Conservation (phyloP, 2,888 invertebrate genomes). For the Monochamus alternatus region DNA sequence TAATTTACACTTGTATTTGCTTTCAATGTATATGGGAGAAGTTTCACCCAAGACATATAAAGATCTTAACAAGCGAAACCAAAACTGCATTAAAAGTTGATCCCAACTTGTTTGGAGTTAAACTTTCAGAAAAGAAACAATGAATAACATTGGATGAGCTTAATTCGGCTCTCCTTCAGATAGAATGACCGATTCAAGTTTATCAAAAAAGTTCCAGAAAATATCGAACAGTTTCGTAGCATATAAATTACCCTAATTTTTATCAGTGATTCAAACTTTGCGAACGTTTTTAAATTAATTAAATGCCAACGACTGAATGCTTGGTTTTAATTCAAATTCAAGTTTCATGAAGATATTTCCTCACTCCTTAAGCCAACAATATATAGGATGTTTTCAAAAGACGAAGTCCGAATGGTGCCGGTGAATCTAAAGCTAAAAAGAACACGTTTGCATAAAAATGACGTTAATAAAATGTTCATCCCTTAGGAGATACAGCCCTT, state of each 20-base stretch:
- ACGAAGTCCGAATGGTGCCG: no score
- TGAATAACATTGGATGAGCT: constrained; percentile 34
- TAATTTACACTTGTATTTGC: not conserved
- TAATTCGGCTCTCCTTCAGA: constrained; percentile 27
- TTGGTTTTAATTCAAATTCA: not conserved
- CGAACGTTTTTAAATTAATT: not conserved
- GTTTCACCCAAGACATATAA: constrained; percentile 15
- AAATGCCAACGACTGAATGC: not conserved
- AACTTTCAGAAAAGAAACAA: constrained; percentile 33
- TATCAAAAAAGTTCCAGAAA: constrained; percentile 27
- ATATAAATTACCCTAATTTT: constrained; percentile 27
- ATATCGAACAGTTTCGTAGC: constrained; percentile 11
- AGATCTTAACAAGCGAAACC: constrained; percentile 31
- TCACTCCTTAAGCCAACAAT: not conserved
- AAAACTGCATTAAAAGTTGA: constrained; percentile 37
- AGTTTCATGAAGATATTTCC: not conserved
- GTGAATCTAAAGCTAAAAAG: no score
- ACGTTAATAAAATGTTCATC: no score
- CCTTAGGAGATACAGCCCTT: no score
- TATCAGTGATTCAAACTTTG: constrained; percentile 15
- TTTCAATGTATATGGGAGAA: constrained; percentile 18
- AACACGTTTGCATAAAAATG: no score
- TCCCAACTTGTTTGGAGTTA: constrained; percentile 33
- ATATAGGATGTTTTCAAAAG: no score
- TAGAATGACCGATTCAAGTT: constrained; percentile 31